Evolutionary conservation across 2,797 vertebrate species (phyloP).

Genomic region (Gorsachius magnificus): DNA sequence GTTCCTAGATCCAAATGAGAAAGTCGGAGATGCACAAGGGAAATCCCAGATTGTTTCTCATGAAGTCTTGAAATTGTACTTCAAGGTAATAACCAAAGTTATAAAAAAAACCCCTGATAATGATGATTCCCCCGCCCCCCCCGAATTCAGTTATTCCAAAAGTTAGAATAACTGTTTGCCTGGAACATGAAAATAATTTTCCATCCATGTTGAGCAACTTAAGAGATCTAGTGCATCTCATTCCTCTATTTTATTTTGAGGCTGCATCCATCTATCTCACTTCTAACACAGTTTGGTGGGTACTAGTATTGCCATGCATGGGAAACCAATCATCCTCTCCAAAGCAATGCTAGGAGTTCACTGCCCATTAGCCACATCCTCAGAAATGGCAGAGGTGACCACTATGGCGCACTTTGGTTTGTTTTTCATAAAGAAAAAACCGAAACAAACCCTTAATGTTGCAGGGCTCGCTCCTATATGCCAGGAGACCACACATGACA

Average conservation of each 20-base stretch:
- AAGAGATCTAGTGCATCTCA: neutral
- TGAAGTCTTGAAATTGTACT: neutral
- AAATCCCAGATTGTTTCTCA: neutral
- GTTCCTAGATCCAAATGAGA: neutral
- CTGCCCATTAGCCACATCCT: neutral
- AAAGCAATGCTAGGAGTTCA: neutral
- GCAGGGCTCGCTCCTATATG: neutral
- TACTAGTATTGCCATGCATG: rapidly evolving
- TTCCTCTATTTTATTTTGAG: neutral
- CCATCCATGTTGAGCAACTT: neutral
- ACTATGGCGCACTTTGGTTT: neutral
- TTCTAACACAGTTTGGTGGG: neutral
- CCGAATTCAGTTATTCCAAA: neutral
- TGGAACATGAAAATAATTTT: neutral
- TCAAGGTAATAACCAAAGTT: neutral
- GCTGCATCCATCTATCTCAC: neutral
- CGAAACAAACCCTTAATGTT: neutral
- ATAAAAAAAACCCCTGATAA: neutral
- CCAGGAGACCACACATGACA: neutral
- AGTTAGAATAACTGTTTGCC: neutral
- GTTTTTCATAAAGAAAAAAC: neutral
- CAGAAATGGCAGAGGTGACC: neutral
- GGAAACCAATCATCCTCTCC: neutral
- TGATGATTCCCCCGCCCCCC: no score
- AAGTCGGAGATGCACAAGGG: neutral